Base-by-base conservation (phyloP, 2,888 invertebrate species). In the Bugula neritina region DNA sequence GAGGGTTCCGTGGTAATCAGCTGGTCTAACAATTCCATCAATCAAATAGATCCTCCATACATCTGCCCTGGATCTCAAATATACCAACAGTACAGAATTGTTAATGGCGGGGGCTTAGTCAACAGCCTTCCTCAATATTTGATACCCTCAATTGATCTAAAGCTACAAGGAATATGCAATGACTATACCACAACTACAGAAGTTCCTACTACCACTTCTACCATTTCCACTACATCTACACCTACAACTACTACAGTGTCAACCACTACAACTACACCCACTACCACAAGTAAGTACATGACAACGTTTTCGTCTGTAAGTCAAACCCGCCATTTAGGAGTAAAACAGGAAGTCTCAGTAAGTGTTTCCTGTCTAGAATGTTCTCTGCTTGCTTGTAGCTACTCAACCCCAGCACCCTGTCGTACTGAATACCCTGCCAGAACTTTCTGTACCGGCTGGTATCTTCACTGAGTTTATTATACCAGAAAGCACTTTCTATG, bases 11-110 rank as follows among this genome's bases (percentile, higher is more conserved):
- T 63, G 2, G 31, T 29, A 13, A 63, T 63, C 17, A 31, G 63
- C 17, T 63, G 63, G 63, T 63, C 63, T 31, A 63, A 63, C n/a
- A 63, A 63, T n/a, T 29, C 63, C 31, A 63, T 63, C 5, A 63
- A 63, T 31, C 5, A 34, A 2, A 63, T 63, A 13, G 63, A 63
- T 31, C 63, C 63, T 63, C 63, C 63, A 2, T 63, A 63, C 31
- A 63, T 13, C 10, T 63, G 63, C 31, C 63, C 29, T 27, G 29
- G 63, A 1, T 3, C 27, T 25, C 31, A 63, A 13, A 63, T 63
- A 13, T 31, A 63, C 27, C 27, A 63, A n/a, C 29, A 63, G n/a
- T 63, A 13, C 31, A 27, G 17, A 5, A 63, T 27, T 34, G 27
- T 63, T 29, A 34, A 21, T 27, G 34, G 27, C 1, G 63, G 63